These are phyloP conservation scores for Sycophila sp. DNA, from an alignment of 1,140 invertebrate species.

Conservation along the genomic window DNA sequence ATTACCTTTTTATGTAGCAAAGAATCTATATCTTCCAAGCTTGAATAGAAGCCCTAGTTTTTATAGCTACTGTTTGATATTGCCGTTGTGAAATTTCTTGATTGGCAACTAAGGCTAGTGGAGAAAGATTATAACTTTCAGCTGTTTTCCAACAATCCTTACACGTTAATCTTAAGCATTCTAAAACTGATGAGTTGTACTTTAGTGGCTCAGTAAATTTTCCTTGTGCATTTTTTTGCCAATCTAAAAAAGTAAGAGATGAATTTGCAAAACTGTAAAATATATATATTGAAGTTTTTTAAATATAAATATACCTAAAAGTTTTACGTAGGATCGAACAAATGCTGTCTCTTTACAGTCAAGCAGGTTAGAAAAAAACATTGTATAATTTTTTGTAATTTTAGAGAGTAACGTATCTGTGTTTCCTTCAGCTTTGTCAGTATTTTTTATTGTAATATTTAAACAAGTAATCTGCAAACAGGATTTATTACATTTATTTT, in stretches of 20 bases:
- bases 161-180: conserved; percentile 62
- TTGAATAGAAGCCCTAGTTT: conserved; percentile 59
- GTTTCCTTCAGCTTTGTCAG: conserved; percentile 57
- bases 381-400: conserved; percentile 58
- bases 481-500: not conserved
- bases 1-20: conserved; percentile 70
- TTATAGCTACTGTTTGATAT: conserved; percentile 68
- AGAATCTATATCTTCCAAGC: conserved; percentile 70
- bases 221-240: conserved; percentile 59
- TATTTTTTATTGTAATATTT: conserved; percentile 60
- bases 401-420: conserved; percentile 59
- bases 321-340: conserved; percentile 63
- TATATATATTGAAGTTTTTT: conserved; percentile 3
- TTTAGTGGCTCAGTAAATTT: conserved; percentile 54
- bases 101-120: conserved; percentile 55
- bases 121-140: conserved; percentile 55
- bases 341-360: conserved; percentile 61
- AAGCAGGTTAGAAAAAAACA: conserved; percentile 55
- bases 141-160: conserved; percentile 61
- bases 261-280: not conserved
- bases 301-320: conserved; percentile 58
- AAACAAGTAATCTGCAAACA: conserved; percentile 61
- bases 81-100: conserved; percentile 67
- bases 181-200: conserved; percentile 57
- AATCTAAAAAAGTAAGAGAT: conserved; percentile 51